Percentiles rank a stretch among this genome's conserved stretches.
Conservation (phyloP, 2,797 vertebrate species). For the Tokudaia muenninki region DNA sequence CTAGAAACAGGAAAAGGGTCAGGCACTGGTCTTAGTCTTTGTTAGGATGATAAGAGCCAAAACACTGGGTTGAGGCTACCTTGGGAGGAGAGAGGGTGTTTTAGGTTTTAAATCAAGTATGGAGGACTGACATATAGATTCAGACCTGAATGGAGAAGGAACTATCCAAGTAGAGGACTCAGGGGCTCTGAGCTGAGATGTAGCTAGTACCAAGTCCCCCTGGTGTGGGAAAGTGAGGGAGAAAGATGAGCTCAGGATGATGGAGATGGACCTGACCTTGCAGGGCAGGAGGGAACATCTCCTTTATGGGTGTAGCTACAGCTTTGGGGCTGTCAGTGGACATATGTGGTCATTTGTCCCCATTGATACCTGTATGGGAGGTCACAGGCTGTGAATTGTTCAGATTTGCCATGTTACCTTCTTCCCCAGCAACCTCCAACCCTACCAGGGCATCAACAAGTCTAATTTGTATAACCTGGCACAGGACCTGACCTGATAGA, state of each 20-base stretch:
- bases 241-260: neutral
- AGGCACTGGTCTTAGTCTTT: neutral
- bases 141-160: neutral
- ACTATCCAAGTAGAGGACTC: neutral
- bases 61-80: neutral
- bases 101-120: neutral
- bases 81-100: neutral
- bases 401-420: neutral
- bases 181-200: neutral
- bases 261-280: neutral
- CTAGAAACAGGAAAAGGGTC: neutral
- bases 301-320: no score
- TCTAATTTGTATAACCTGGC: neutral
- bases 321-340: neutral
- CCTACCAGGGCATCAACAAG: neutral
- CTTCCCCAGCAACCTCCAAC: neutral
- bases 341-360: neutral
- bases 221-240: neutral
- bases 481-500: no score
- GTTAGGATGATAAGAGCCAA: neutral
- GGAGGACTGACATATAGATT: neutral
- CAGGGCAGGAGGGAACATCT: neutral
- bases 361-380: neutral
- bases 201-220: neutral
- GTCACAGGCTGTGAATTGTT: neutral